Conservation (phyloP, 1,140 invertebrate genomes). For the Pseudomyrmex gracilis region DNA sequence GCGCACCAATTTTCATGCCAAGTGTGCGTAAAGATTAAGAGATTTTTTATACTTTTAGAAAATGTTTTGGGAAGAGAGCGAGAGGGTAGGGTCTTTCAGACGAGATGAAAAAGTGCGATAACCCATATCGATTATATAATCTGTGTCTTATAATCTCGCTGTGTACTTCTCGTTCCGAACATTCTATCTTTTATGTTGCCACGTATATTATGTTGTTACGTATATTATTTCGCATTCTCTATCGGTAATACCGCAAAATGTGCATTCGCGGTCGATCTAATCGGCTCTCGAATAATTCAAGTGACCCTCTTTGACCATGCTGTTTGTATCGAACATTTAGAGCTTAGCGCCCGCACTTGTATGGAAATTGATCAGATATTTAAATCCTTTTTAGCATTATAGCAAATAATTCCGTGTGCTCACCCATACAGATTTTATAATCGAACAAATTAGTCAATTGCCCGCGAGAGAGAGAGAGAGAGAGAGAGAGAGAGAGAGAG, state of each 20-base stretch:
- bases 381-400: background rate
- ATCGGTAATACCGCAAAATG: slow-evolving; percentile 21
- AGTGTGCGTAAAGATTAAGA: background rate
- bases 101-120: background rate
- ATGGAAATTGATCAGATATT: slow-evolving; percentile 7
- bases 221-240: slow-evolving; percentile 42
- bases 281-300: slow-evolving; percentile 51
- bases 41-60: too few species aligned
- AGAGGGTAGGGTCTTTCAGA: background rate
- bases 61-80: too few species aligned
- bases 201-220: slow-evolving; percentile 42
- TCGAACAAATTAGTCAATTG: too few species aligned
- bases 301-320: slow-evolving; percentile 33
- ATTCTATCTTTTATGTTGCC: slow-evolving; percentile 19
- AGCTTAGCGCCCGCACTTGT: background rate
- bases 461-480: too few species aligned
- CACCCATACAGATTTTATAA: too few species aligned
- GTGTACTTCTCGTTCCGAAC: slow-evolving; percentile 23
- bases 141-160: slow-evolving; percentile 17
- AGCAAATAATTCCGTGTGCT: too few species aligned
- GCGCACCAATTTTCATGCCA: background rate
- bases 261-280: slow-evolving; percentile 54
- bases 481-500: too few species aligned
- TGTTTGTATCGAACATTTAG: slow-evolving; percentile 27
- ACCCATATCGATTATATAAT: background rate